Base-by-base conservation (phyloP, 1,140 invertebrate species). In the Vollenhovia emeryi region DNA sequence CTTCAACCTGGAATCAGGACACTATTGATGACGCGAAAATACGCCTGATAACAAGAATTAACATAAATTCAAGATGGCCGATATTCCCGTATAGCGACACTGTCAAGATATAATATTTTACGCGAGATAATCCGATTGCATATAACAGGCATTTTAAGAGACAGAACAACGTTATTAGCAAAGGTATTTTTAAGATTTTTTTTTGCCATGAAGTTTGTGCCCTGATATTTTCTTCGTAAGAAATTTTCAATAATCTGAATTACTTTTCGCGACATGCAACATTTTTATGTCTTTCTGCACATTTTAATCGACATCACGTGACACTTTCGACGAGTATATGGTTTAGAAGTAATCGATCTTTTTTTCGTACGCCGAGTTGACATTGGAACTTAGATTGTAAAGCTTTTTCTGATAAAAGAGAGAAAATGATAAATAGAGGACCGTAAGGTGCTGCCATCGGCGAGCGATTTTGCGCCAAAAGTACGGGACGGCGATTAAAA, bases 271-370 rank as follows among this genome's bases (percentile, higher is more conserved):
- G 5, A 40, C 36, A 15, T 15, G 11, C 9, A 4, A 57, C 8
- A n/a, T 15, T 30, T 36, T 52, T 40, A 40, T n/a, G 7, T 36
- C 18, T n/a, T 27, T 43, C 45, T 43, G 13, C 9, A 43, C 13
- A n/a, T 11, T 43, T 43, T 13, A 13, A 43, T 43, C 11, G 11
- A 43, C 11, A 43, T 13, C 11, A 11, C 2, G 13, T 43, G 11
- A 43, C 3, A 43, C 13, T 3, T 43, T 11, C 40, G 36, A 48
- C n/a, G 33, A 64, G 27, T 59, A 59, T 55, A 91, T 85, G 88
- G 85, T 86, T 90, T 92, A 88, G 92, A 93, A 94, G 93, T 92
- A 94, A 94, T 86, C 93, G 90, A 94, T 94, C 93, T 94, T 92
- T 94, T 92, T 94, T 94, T 92, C 93, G 90, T 92, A 89, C 88